Conservation (phyloP, 2,797 vertebrate species). For the Scarus forsteni region DNA sequence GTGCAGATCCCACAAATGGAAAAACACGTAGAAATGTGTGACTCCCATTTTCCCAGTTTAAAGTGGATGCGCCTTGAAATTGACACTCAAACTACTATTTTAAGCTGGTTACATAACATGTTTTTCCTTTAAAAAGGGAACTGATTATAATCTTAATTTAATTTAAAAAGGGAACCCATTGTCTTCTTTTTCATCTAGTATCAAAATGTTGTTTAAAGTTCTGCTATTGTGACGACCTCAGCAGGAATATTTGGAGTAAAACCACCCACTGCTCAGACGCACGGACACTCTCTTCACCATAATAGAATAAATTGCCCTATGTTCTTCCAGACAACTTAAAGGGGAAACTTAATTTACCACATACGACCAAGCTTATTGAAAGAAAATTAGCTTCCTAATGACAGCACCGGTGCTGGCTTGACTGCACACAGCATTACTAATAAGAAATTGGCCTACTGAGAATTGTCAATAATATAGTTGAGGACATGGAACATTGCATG, state of each 20-base stretch:
- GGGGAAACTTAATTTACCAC: slow-evolving; percentile 54
- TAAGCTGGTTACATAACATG: too few species aligned
- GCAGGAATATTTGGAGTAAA: not conserved
- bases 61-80: too few species aligned
- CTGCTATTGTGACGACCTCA: too few species aligned
- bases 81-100: too few species aligned
- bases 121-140: too few species aligned
- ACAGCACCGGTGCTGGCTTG: slow-evolving; percentile 31
- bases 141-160: too few species aligned
- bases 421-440: slow-evolving; percentile 36
- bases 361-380: slow-evolving; percentile 38
- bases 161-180: too few species aligned
- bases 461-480: not conserved
- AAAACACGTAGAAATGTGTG: too few species aligned
- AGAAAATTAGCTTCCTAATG: slow-evolving; percentile 44
- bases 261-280: not conserved
- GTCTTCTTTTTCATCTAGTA: too few species aligned
- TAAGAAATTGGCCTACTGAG: not conserved
- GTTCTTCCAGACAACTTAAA: slow-evolving; percentile 15
- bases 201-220: too few species aligned
- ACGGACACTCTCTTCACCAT: not conserved
- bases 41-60: too few species aligned
- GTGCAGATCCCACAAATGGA: too few species aligned
- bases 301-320: slow-evolving; percentile 19
- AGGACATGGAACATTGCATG: slow-evolving; percentile 7